These are phyloP conservation scores for Serrognathus titanus DNA, from an alignment of 2,888 invertebrate species.

Conservation along the genomic window DNA sequence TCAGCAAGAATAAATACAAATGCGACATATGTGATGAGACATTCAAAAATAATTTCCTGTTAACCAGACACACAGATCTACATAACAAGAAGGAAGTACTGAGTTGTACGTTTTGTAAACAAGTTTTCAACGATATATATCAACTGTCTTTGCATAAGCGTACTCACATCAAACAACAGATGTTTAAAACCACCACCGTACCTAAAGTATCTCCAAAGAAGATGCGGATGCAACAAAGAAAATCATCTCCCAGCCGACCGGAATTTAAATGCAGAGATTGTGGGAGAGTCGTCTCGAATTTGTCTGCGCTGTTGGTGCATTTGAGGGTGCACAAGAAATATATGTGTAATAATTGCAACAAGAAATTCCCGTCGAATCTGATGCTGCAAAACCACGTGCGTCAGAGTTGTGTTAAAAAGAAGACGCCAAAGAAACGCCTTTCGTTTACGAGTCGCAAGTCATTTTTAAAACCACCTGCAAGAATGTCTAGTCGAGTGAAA, in stretches of 20 bases:
- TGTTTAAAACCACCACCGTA: conserved; percentile 33
- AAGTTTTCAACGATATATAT: conserved; percentile 31
- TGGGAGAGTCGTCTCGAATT: conserved; percentile 34
- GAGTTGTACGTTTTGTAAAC: conserved; percentile 37
- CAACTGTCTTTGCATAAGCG: conserved; percentile 38
- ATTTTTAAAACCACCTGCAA: neutral
- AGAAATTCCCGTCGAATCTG: conserved; percentile 37
- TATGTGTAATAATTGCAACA: conserved; percentile 36
- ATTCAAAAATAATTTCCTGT: conserved; percentile 40
- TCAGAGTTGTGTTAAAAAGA: conserved; percentile 40
- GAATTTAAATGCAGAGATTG: conserved; percentile 36
- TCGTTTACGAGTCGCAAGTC: neutral
- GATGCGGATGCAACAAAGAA: conserved; percentile 5
- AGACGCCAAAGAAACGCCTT: conserved; percentile 21
- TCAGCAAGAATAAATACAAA: conserved; percentile 30
- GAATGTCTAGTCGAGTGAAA: neutral
- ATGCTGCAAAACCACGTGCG: conserved; percentile 40
- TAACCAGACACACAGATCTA: conserved; percentile 34
- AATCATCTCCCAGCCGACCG: neutral
- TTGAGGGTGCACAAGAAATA: conserved; percentile 36
- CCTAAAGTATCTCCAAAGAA: conserved; percentile 29
- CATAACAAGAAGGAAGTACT: conserved; percentile 20
- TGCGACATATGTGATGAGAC: conserved; percentile 36
- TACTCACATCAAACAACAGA: conserved; percentile 36
- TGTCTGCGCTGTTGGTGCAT: conserved; percentile 31